These are phyloP conservation scores for Percopsis omiscomaycus DNA, from an alignment of 2,797 vertebrate species.

Conservation along the genomic window DNA sequence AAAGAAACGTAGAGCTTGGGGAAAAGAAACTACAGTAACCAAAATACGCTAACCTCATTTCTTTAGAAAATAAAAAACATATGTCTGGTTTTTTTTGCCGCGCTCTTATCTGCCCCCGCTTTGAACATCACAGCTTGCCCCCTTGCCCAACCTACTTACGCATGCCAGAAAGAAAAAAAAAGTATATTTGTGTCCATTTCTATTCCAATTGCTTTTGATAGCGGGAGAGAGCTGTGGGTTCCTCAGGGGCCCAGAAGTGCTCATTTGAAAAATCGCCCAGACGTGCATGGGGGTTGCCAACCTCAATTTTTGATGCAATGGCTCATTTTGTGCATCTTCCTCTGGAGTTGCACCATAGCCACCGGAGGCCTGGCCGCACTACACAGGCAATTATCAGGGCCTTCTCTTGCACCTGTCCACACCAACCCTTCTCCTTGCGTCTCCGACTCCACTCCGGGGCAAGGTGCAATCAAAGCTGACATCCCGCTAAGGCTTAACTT, in stretches of 20 bases:
- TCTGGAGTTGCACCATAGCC: constrained; percentile 54
- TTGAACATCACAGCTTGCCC: constrained; percentile 69
- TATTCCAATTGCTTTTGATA: constrained; percentile 72
- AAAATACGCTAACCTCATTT: constrained; percentile 55
- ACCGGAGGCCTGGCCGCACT: constrained; percentile 50
- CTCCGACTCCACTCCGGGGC: constrained; percentile 44
- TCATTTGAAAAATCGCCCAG: constrained; percentile 76
- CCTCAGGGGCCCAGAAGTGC: constrained; percentile 67
- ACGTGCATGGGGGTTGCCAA: constrained; percentile 74
- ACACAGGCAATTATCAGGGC: constrained; percentile 71
- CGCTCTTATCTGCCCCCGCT: constrained; percentile 45
- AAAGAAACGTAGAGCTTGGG: constrained; percentile 16
- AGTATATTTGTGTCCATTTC: constrained; percentile 65
- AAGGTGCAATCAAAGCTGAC: constrained; percentile 60
- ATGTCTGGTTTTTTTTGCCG: constrained; percentile 53
- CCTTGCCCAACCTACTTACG: constrained; percentile 62
- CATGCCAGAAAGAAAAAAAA: constrained; percentile 47
- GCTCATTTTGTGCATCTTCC: constrained; percentile 72
- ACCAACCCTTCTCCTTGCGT: constrained; percentile 29
- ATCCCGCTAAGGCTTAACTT: constrained; percentile 28
- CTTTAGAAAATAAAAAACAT: constrained; percentile 40
- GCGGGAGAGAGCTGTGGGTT: constrained; percentile 51
- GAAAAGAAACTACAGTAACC: constrained; percentile 22
- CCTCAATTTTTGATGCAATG: constrained; percentile 77
- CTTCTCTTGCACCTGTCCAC: constrained; percentile 67